phyloP scores from a whole-genome alignment of 2,797 vertebrate species.

The Sitta carolinensis region DNA sequence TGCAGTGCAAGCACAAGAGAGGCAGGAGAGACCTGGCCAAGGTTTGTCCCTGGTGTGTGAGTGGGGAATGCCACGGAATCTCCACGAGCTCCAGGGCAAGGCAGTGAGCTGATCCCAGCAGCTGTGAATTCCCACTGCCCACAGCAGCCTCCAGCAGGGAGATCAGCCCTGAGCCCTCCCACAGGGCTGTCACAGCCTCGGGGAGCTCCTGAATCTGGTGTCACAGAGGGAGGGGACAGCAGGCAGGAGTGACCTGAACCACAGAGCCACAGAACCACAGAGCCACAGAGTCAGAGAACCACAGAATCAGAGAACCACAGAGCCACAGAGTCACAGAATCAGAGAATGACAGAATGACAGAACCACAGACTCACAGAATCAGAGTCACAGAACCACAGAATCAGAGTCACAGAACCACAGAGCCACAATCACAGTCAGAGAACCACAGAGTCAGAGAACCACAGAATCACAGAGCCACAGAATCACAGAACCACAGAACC shows the following conservation, averaged over 20 bases:
- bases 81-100: background rate
- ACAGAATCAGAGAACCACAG: no score
- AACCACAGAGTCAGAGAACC: no score
- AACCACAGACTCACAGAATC: no score
- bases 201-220: rapidly evolving
- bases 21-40: rapidly evolving
- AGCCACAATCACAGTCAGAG: no score
- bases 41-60: background rate
- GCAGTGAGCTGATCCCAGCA: background rate
- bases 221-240: background rate
- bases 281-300: no score
- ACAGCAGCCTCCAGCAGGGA: rapidly evolving
- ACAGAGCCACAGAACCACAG: no score
- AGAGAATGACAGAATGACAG: no score
- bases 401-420: no score
- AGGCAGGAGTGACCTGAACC: background rate
- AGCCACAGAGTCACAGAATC: no score
- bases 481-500: no score
- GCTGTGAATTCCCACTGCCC: background rate
- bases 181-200: rapidly evolving
- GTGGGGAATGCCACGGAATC: rapidly evolving
- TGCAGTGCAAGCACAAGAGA: background rate
- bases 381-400: no score
- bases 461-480: no score
- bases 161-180: background rate